phyloP scores from a whole-genome alignment of 2,888 invertebrate species.

The Napeogenes sylphis region DNA sequence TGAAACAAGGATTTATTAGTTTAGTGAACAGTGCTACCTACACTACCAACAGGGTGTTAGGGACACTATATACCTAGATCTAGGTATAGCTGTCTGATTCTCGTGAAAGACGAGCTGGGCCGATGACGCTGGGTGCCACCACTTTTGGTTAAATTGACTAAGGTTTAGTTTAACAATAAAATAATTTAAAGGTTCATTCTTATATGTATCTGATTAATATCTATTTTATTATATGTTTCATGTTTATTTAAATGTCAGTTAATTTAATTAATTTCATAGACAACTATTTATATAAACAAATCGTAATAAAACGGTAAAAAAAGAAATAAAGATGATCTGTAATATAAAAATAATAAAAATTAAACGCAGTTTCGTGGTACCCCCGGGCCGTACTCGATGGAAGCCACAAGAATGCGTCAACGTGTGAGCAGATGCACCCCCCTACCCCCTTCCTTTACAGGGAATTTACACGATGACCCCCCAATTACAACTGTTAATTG shows the following conservation, averaged over 20 bases:
- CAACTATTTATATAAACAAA: too few relatives aligned
- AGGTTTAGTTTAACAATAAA: constrained; percentile 4
- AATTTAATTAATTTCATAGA: too few relatives aligned
- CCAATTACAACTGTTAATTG: constrained; percentile 23
- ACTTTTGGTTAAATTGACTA: constrained; percentile 5
- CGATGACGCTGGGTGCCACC: constrained; percentile 38
- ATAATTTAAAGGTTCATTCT: neutral
- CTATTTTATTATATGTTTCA: too few relatives aligned
- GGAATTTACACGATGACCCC: constrained; percentile 43
- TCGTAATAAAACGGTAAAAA: too few relatives aligned
- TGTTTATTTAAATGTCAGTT: too few relatives aligned
- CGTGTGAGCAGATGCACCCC: constrained; percentile 61
- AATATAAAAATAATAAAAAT: constrained; percentile 6
- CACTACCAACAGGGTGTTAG: constrained; percentile 1
- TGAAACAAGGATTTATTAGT: constrained; percentile 20
- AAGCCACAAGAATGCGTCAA: constrained; percentile 73
- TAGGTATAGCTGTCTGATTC: constrained; percentile 39
- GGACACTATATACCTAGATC: constrained; percentile 3
- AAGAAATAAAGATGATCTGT: too few relatives aligned
- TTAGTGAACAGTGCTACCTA: constrained; percentile 11
- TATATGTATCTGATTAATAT: too few relatives aligned
- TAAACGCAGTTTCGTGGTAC: constrained; percentile 26
- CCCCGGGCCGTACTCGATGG: constrained; percentile 46
- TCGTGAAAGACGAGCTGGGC: constrained; percentile 49
- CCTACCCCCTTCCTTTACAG: constrained; percentile 40